phyloP scores from a whole-genome alignment of 2,113 vertebrate species.

The Nycticryphes semicollaris region DNA sequence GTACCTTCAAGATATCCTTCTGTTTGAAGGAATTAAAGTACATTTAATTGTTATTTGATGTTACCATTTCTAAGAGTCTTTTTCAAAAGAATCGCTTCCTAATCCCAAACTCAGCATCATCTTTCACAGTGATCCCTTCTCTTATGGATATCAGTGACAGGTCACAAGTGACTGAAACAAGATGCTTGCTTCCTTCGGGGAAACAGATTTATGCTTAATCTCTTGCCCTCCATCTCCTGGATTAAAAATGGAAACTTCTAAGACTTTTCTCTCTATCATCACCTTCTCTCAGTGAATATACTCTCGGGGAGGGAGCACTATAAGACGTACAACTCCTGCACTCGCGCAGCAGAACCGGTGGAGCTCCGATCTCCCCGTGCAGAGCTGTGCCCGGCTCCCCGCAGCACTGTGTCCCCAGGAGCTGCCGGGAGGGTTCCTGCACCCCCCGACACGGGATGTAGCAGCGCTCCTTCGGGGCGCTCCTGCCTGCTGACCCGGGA shows the following conservation, averaged over 20 bases:
- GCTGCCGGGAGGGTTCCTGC: neutral
- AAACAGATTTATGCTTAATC: neutral
- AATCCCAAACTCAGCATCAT: rapidly evolving
- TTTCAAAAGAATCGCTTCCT: neutral
- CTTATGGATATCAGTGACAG: neutral
- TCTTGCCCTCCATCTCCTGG: neutral
- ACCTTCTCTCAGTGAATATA: neutral
- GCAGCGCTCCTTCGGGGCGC: neutral
- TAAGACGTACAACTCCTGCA: rapidly evolving
- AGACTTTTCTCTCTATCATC: neutral
- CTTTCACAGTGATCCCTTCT: neutral
- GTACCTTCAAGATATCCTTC: slow-evolving; percentile 56
- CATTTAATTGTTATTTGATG: slow-evolving; percentile 34
- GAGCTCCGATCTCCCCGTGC: too few species aligned
- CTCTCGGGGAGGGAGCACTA: too few species aligned
- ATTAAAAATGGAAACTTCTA: neutral
- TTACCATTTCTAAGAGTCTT: slow-evolving; percentile 56
- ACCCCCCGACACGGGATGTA: rapidly evolving
- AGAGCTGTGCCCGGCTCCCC: neutral
- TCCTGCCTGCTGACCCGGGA: neutral
- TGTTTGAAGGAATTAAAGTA: slow-evolving; percentile 66
- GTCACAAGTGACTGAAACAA: neutral
- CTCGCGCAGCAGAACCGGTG: neutral
- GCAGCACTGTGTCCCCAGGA: neutral
- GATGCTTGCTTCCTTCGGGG: neutral